These are phyloP conservation scores for Gadus macrocephalus DNA, from an alignment of 2,113 vertebrate species.

Conservation along the genomic window DNA sequence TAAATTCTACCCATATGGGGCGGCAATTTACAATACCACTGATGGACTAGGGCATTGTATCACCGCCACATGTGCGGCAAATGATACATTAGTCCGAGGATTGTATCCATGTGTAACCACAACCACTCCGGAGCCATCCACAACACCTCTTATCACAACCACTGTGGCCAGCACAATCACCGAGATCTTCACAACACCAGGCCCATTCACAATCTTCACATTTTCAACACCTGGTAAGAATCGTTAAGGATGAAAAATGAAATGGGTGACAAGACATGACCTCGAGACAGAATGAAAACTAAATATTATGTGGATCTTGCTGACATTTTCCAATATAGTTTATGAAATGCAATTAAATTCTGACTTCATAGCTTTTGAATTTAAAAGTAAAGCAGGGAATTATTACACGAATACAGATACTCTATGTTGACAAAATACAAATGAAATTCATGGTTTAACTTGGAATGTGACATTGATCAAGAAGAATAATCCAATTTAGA, in stretches of 20 bases:
- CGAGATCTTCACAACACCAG: not conserved
- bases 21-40: slow-evolving; percentile 79
- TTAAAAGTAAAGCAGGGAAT: no score
- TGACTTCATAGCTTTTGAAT: no score
- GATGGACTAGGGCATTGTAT: slow-evolving; percentile 84
- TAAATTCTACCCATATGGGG: slow-evolving; percentile 63
- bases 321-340: no score
- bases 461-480: no score
- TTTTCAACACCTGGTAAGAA: slow-evolving; percentile 34
- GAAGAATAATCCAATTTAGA: not conserved
- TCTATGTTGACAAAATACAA: not conserved
- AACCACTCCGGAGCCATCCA: slow-evolving; percentile 33
- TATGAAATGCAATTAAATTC: no score
- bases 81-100: slow-evolving; percentile 69
- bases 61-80: slow-evolving; percentile 70
- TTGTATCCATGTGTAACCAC: slow-evolving; percentile 46
- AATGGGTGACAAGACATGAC: not conserved
- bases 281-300: no score
- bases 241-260: not conserved
- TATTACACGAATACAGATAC: not conserved
- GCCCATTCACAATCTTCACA: slow-evolving; percentile 23
- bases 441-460: not conserved
- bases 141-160: slow-evolving; percentile 38
- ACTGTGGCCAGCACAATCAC: slow-evolving; percentile 23
- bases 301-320: no score